Evolutionary conservation across 2,888 invertebrate species (phyloP).

Genomic region (Drosophila merina): DNA sequence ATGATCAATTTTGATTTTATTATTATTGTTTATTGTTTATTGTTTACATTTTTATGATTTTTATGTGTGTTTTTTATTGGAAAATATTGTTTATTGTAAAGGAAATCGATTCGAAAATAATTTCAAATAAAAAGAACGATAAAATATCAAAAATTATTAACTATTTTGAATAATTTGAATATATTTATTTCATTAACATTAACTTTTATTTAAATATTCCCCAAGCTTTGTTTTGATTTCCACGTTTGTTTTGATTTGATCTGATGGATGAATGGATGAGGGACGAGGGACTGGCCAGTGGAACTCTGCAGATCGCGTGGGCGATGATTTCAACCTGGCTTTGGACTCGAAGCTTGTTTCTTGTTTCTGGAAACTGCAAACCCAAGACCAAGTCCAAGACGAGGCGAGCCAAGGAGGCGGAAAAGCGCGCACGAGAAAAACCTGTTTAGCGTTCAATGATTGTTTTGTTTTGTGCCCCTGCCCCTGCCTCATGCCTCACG

Average conservation of each 20-base stretch:
- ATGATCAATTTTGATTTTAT: not conserved
- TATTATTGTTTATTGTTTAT: slow-evolving; percentile 13
- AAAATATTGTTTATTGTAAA: too few relatives aligned
- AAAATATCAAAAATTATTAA: too few relatives aligned
- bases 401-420: slow-evolving; percentile 70
- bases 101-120: too few relatives aligned
- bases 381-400: not conserved
- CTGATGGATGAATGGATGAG: slow-evolving; percentile 23
- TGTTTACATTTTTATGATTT: slow-evolving; percentile 3
- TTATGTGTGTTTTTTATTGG: slow-evolving; percentile 1
- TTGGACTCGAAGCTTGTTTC: not conserved
- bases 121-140: too few relatives aligned
- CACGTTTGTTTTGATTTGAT: slow-evolving; percentile 38
- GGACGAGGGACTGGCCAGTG: slow-evolving; percentile 32
- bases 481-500: slow-evolving; percentile 9
- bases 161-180: too few relatives aligned
- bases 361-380: slow-evolving; percentile 11
- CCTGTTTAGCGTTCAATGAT: slow-evolving; percentile 75
- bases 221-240: not conserved
- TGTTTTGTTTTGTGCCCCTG: slow-evolving; percentile 51
- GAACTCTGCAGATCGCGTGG: slow-evolving; percentile 25
- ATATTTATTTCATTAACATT: too few relatives aligned
- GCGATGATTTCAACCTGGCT: slow-evolving; percentile 38
- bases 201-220: too few relatives aligned
- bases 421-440: slow-evolving; percentile 77